A percentile compares a stretch with the other conserved stretches of the same genome.
These are phyloP conservation scores for Parapsyche elsis DNA, from an alignment of 1,140 invertebrate genomes.

Conservation along the genomic window DNA sequence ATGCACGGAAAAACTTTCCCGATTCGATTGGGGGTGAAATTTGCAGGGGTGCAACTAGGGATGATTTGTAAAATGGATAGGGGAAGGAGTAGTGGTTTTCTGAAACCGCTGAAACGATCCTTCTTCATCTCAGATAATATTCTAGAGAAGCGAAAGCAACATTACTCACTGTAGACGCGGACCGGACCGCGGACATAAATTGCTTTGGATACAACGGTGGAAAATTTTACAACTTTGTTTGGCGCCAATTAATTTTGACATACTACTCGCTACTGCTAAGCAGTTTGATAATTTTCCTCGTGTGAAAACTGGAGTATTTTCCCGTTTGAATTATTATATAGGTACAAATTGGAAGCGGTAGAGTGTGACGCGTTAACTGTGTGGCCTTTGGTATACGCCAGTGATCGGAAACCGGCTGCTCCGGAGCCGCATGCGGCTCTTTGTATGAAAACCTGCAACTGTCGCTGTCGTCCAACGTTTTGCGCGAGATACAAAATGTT, in stretches of 20 bases:
- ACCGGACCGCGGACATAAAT: slow-evolving; percentile 12
- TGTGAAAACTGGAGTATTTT: too few species aligned
- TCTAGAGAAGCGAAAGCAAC: slow-evolving; percentile 4
- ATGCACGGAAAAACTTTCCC: background rate
- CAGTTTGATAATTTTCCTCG: too few species aligned
- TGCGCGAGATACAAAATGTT: too few species aligned
- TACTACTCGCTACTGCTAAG: background rate
- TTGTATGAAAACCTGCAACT: too few species aligned
- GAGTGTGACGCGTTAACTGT: too few species aligned
- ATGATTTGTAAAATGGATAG: background rate
- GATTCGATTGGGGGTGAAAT: background rate
- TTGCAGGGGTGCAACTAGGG: background rate
- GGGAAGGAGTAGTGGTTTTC: background rate
- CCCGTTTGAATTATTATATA: too few species aligned
- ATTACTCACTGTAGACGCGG: background rate
- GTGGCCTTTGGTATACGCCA: too few species aligned
- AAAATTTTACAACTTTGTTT: slow-evolving; percentile 19
- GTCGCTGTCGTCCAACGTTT: too few species aligned
- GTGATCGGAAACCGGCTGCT: too few species aligned
- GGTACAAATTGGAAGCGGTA: too few species aligned
- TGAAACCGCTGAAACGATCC: slow-evolving; percentile 15
- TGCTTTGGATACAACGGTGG: slow-evolving; percentile 7
- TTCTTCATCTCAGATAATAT: slow-evolving; percentile 12
- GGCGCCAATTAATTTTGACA: slow-evolving; percentile 21
- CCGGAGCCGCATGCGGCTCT: too few species aligned